Evolutionary conservation across 2,888 invertebrate genomes (phyloP), one percentile per base, ranked within the genome.

Genomic region (Nemapogon koenigi): DNA sequence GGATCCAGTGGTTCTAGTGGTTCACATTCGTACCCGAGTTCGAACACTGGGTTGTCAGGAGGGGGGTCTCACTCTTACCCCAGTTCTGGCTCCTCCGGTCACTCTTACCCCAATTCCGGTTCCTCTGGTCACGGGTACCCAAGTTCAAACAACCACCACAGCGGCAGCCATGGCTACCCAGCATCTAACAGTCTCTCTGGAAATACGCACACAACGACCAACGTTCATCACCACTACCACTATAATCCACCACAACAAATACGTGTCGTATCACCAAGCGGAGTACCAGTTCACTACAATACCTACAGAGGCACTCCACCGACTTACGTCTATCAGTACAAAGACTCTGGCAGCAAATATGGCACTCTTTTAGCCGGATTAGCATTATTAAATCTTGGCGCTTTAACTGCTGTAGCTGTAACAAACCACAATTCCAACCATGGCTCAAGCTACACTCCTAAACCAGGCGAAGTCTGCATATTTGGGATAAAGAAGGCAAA

Each of bases 311-410:
- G 69, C 7, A 35, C 54, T 1, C 75, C 72, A 2, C 75, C 75
- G 2, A 65, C 54, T 15, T 72, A 73, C 46, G 72, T 76, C 4
- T 71, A 76, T 42, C 51, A 72, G 39, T 69, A 71, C 49, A 62
- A 67, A 44, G 55, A 75, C 43, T 76, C 75, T 0, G 72, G 66
- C 35, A 75, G 75, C 48, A 72, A 70, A 51, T 76, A 73, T 44
- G 68, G 75, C 8, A 68, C 71, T 1, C 38, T 76, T 18, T 45
- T 76, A 30, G 59, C 75, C 32, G 75, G 75, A 25, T 47, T 76
- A 10, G 75, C 75, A 1, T 49, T 76, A 13, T 52, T 73, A 25
- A 76, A 76, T 44, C 62, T 76, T 39, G 75, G 75, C 22, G 62
- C 71, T 4, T 56, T 73, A 6, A 70, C 50, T 14, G 64, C 57